Percentiles rank a stretch among this genome's conserved stretches.
Evolutionary conservation across 2,888 invertebrate genomes (phyloP).

Genomic region (Ctenicera cuprea): DNA sequence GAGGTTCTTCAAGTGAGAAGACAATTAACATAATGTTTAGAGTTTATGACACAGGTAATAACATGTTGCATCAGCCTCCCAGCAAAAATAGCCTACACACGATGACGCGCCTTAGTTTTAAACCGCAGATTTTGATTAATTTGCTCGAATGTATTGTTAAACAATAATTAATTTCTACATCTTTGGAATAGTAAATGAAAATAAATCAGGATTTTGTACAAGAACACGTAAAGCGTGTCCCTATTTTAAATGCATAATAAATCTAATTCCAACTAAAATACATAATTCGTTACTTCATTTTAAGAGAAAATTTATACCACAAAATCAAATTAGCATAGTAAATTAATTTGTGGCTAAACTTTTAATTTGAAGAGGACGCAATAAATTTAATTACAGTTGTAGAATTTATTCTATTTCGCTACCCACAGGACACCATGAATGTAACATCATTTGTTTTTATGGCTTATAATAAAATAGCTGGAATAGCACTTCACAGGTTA

Average conservation of each 20-base stretch:
- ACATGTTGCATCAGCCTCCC: slow-evolving; percentile 9
- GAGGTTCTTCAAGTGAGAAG: slow-evolving; percentile 17
- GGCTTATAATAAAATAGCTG: not conserved
- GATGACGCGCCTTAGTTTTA: slow-evolving; percentile 31
- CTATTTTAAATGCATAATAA: not conserved
- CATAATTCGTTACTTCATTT: not conserved
- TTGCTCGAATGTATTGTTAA: slow-evolving; percentile 1
- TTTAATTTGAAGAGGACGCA: slow-evolving; percentile 3
- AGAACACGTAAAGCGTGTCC: not conserved
- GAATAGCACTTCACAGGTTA: too few species aligned
- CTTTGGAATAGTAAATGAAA: not conserved
- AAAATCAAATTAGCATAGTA: not conserved
- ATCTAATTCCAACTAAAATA: not conserved
- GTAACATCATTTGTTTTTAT: not conserved
- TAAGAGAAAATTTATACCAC: too few species aligned
- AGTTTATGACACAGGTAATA: slow-evolving; percentile 37
- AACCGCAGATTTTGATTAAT: slow-evolving; percentile 19
- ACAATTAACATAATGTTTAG: slow-evolving; percentile 36
- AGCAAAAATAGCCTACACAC: slow-evolving; percentile 33
- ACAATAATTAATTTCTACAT: slow-evolving; percentile 22
- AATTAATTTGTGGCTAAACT: slow-evolving; percentile 10
- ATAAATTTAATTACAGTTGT: slow-evolving; percentile 15
- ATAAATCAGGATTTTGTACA: not conserved
- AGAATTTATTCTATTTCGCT: not conserved
- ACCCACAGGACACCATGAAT: not conserved